Evolutionary conservation across 2,888 invertebrate species (phyloP), one percentile per base, ranked within the genome.

Genomic region (Lycaena phlaeas): DNA sequence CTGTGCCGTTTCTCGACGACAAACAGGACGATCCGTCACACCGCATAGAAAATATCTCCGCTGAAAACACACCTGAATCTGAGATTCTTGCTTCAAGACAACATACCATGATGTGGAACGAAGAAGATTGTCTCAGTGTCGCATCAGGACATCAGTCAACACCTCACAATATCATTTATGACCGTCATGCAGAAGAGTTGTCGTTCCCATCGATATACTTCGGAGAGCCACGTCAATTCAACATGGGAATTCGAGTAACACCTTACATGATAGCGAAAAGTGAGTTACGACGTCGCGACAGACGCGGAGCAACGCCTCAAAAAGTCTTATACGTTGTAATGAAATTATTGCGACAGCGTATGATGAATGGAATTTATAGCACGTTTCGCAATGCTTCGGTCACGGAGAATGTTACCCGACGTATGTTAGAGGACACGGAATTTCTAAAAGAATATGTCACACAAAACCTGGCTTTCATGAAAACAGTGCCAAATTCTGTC

Each of bases 191-290:
- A 7, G 70, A 71, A 61, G 71, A 73, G 41, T 38, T 73, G 11
- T 68, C 70, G 2, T 72, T 74, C 52, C 72, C 70, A 3, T 5
- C 54, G 4, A 72, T 73, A 51, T 76, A 75, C 55, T 54, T 42
- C 15, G 72, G 72, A 4, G 29, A 67, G 36, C 51, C 51, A 2
- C 51, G 68, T 38, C 44, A 34, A 2, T 71, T 66, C 48, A 36
- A 50, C 30, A 47, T 45, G 42, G 54, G 47, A n/a, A n/a, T n/a
- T n/a, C n/a, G n/a, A 41, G 60, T 59, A 2, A 65, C 68, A 48
- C 62, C 62, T 14, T 65, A 52, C 52, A 64, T 59, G 63, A 37
- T 66, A 30, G 64, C 64, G 3, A 55, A 62, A 28, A 70, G 66
- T 58, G 70, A 73, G 46, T 22, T 71, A 46, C 48, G 67, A 50